Evolutionary conservation across 2,113 vertebrate genomes (phyloP).

Genomic region (Tyto alba): DNA sequence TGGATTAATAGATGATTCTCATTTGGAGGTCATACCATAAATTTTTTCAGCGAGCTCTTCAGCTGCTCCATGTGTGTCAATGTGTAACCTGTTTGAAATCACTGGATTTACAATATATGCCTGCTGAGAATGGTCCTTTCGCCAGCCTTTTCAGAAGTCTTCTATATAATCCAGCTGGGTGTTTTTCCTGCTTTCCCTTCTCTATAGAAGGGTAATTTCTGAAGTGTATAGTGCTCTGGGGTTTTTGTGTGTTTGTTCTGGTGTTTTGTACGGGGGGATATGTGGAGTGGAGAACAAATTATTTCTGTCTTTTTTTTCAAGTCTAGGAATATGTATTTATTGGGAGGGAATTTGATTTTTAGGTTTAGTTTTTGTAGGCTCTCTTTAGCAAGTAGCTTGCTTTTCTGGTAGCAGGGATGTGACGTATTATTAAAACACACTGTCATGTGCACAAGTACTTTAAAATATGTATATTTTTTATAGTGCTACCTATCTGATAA

Average conservation of each 20-base stretch:
- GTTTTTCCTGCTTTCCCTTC: not conserved
- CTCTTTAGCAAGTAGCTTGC: not conserved
- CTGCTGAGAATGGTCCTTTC: not conserved
- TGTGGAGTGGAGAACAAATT: not conserved
- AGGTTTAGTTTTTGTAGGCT: not conserved
- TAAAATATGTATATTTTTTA: not conserved
- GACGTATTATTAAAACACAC: not conserved
- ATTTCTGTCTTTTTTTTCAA: not conserved
- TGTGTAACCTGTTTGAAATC: not conserved
- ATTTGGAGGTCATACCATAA: not conserved
- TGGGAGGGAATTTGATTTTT: not conserved
- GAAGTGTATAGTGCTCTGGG: not conserved
- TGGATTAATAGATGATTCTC: not conserved
- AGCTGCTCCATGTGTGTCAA: not conserved
- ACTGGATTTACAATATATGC: fast-evolving
- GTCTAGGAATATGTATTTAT: not conserved
- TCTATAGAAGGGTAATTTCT: not conserved
- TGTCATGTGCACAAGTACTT: not conserved
- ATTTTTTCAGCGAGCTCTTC: not conserved
- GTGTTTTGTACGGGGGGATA: not conserved
- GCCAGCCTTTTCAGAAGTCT: not conserved
- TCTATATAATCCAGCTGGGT: not conserved
- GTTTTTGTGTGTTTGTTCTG: not conserved
- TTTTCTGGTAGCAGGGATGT: not conserved
- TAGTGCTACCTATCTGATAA: not conserved